Percentiles rank a stretch among this genome's conserved stretches.
These are phyloP conservation scores for Hiodon tergisus DNA, from an alignment of 2,113 vertebrate species.

Conservation along the genomic window DNA sequence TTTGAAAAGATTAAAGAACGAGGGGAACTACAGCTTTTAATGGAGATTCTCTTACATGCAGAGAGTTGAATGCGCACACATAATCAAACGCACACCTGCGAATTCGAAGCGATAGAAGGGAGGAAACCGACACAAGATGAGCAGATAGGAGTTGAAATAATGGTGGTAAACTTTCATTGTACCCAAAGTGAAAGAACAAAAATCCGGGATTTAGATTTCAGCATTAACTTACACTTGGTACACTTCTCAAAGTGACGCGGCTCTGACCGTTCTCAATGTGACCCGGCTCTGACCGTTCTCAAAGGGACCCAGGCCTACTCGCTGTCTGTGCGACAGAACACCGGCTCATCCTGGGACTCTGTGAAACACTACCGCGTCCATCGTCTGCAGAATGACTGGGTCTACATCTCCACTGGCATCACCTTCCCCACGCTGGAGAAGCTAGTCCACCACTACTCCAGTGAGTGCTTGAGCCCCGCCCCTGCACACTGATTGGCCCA, in stretches of 20 bases:
- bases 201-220: too few relatives aligned
- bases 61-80: background rate
- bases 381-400: conserved; percentile 67
- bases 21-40: too few relatives aligned
- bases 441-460: conserved; percentile 75
- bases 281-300: background rate
- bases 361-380: conserved; percentile 76
- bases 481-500: too few relatives aligned
- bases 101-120: background rate
- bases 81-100: background rate
- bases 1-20: background rate
- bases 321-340: conserved; percentile 59
- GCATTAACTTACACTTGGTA: too few relatives aligned
- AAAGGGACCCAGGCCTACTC: conserved; percentile 61
- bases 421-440: conserved; percentile 71
- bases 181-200: background rate
- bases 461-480: conserved; percentile 38
- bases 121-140: background rate
- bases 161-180: background rate
- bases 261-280: background rate
- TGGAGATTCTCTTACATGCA: background rate
- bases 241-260: background rate
- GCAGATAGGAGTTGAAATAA: background rate
- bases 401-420: conserved; percentile 70
- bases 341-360: conserved; percentile 38